Evolutionary conservation across 2,113 vertebrate genomes (phyloP).

Genomic region (Bungarus multicinctus): DNA sequence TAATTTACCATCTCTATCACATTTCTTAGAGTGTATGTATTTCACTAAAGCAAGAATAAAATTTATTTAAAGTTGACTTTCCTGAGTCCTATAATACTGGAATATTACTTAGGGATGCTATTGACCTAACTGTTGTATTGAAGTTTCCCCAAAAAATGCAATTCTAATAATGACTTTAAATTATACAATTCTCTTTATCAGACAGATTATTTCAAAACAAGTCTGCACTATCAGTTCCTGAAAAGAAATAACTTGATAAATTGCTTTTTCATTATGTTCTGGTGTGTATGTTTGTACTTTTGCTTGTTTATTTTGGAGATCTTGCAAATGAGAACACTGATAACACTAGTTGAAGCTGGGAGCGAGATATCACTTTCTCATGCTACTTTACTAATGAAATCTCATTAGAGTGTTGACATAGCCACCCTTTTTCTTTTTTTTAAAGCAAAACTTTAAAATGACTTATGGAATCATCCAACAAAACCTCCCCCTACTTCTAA

Average conservation of each 20-base stretch:
- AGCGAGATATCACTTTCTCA: slow-evolving; percentile 3
- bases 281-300: slow-evolving; percentile 18
- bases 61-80: background rate
- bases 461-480: background rate
- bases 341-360: background rate
- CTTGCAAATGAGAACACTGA: slow-evolving; percentile 24
- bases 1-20: background rate
- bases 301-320: slow-evolving; percentile 2
- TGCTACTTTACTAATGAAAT: background rate
- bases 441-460: background rate
- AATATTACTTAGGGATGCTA: background rate
- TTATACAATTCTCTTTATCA: background rate
- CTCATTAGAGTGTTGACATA: slow-evolving; percentile 11
- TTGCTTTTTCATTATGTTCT: slow-evolving; percentile 8
- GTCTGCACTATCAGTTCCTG: slow-evolving; percentile 19
- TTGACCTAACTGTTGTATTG: background rate
- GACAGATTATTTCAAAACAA: slow-evolving; percentile 29
- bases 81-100: background rate
- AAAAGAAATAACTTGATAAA: slow-evolving; percentile 23
- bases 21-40: background rate
- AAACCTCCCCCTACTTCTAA: background rate
- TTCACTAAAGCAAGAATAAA: background rate
- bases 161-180: slow-evolving; percentile 13
- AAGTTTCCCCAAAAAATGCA: accelerated
- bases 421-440: background rate